A percentile compares a stretch with the other conserved stretches of the same genome.
These are phyloP conservation scores for Tinamus guttatus DNA, from an alignment of 2,113 vertebrate genomes.

Conservation along the genomic window DNA sequence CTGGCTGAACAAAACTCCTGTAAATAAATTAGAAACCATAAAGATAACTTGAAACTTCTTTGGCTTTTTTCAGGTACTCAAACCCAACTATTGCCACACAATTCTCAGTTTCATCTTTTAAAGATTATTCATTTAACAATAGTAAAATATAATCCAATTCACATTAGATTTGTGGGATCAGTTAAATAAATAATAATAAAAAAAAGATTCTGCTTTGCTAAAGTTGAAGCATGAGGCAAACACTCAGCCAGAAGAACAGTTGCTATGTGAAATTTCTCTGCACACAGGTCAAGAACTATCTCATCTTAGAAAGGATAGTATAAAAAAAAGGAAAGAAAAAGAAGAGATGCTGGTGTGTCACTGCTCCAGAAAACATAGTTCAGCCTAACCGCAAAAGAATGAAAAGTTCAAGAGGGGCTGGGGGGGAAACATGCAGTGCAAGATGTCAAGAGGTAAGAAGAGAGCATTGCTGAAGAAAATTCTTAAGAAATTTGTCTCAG, in stretches of 20 bases:
- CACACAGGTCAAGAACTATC: neutral
- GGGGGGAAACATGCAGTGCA: neutral
- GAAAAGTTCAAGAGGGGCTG: neutral
- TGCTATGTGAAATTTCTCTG: neutral
- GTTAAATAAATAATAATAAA: slow-evolving; percentile 11
- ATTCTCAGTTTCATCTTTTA: neutral
- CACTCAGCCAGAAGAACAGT: neutral
- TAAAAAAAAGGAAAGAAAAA: neutral
- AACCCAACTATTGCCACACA: neutral
- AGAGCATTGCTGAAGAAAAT: neutral
- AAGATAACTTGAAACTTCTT: neutral
- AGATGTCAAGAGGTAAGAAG: slow-evolving; percentile 1
- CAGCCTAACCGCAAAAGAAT: neutral
- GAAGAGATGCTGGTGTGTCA: neutral
- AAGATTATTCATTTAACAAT: neutral
- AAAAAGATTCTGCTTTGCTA: neutral
- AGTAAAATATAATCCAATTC: neutral
- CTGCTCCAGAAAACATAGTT: neutral
- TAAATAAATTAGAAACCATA: neutral
- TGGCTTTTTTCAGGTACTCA: neutral
- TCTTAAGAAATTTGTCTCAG: neutral
- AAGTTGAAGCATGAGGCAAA: neutral
- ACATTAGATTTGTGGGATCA: neutral
- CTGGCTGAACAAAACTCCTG: neutral
- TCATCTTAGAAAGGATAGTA: neutral